A percentile compares a stretch with the other conserved stretches of the same genome.
Conservation (phyloP, 2,113 vertebrate species). For the Rallus limicola region DNA sequence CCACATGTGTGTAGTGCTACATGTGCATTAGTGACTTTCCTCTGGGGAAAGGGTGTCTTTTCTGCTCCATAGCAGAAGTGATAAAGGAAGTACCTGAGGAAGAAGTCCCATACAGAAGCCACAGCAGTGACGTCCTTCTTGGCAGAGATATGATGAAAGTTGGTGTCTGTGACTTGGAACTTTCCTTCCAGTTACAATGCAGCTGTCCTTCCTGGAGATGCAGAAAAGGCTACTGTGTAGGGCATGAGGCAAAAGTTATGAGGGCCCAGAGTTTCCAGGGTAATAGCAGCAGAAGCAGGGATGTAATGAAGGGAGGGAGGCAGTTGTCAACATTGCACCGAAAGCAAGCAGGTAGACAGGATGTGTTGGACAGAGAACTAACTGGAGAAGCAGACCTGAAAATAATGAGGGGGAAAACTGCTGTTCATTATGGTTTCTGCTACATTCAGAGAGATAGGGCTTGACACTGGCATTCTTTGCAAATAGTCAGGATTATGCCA, state of each 20-base stretch:
- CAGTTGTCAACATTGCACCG: neutral
- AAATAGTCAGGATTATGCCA: conserved; percentile 8
- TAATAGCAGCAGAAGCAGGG: neutral
- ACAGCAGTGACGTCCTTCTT: neutral
- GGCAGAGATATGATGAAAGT: neutral
- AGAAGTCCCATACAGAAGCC: neutral
- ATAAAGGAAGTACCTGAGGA: neutral
- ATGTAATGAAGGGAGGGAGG: neutral
- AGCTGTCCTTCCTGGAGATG: neutral
- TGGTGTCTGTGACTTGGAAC: neutral
- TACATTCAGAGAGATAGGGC: neutral
- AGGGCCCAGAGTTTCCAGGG: neutral
- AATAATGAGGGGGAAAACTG: conserved; percentile 32
- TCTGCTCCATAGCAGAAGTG: neutral
- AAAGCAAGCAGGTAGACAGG: neutral
- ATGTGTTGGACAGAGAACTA: neutral
- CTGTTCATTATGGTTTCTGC: neutral
- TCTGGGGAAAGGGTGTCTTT: neutral
- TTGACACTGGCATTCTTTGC: conserved; percentile 3
- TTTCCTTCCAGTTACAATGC: neutral
- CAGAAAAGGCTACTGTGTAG: neutral
- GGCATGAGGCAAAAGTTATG: neutral
- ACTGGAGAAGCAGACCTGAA: neutral
- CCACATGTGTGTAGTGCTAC: neutral
- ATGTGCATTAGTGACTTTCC: neutral